phyloP scores from a whole-genome alignment of 2,797 vertebrate species.

The Jordanella pulchra region DNA sequence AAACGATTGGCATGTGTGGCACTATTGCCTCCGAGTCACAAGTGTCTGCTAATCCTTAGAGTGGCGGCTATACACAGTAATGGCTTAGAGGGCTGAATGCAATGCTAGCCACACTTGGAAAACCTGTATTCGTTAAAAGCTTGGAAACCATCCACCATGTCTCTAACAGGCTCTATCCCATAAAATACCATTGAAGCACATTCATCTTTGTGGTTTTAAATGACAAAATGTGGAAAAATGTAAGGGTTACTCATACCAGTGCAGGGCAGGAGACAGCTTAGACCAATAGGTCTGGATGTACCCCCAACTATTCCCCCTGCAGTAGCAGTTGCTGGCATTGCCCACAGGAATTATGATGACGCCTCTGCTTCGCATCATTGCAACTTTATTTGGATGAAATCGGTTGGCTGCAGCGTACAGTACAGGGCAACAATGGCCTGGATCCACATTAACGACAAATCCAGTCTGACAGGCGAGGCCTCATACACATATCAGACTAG shows the following conservation, averaged over 20 bases:
- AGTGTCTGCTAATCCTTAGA: not conserved
- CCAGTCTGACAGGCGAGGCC: conserved; percentile 68
- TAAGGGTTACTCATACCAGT: not conserved
- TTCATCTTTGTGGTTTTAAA: not conserved
- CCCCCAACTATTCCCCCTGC: not conserved
- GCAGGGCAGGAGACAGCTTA: not conserved
- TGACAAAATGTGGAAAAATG: not conserved
- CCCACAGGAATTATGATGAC: conserved; percentile 23
- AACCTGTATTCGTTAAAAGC: not conserved
- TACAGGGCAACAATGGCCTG: conserved; percentile 33
- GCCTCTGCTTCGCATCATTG: conserved; percentile 9
- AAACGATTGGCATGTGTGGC: not conserved
- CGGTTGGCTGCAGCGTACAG: conserved; percentile 20
- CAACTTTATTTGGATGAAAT: conserved; percentile 26
- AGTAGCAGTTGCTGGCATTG: conserved; percentile 2
- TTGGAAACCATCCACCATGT: not conserved
- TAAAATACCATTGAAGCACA: not conserved
- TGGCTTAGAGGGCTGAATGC: not conserved
- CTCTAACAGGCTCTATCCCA: not conserved
- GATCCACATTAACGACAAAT: conserved; percentile 63
- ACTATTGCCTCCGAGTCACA: not conserved
- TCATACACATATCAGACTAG: conserved; percentile 70
- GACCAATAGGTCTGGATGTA: conserved; percentile 10
- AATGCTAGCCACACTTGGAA: not conserved
- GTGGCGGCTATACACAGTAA: not conserved